A percentile compares a stretch with the other conserved stretches of the same genome.
Conservation (phyloP, 2,113 vertebrate species). For the Eurypyga helias region DNA sequence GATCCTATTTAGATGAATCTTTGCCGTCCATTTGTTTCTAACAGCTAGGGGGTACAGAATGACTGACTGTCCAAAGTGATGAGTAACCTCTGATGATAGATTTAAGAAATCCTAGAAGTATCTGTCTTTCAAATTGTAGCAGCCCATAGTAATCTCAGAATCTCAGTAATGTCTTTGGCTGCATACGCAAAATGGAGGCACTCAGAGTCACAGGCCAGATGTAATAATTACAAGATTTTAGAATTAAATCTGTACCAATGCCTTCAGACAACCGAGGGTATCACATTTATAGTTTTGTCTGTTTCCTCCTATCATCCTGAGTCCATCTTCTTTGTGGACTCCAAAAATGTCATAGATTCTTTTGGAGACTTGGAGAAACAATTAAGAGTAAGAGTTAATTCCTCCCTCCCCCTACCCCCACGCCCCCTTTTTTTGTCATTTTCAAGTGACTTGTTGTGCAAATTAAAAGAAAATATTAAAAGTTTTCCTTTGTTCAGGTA, state of each 20-base stretch:
- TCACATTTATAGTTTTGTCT: not conserved
- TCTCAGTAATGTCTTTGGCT: not conserved
- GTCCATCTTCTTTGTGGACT: not conserved
- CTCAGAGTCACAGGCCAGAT: rapidly evolving
- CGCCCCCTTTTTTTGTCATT: not conserved
- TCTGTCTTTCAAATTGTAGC: not conserved
- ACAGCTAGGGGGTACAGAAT: not conserved
- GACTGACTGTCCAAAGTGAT: not conserved
- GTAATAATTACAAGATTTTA: not conserved
- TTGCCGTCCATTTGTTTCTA: not conserved
- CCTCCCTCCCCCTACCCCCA: no score
- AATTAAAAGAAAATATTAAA: not conserved
- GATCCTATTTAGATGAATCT: not conserved
- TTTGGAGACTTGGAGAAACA: not conserved
- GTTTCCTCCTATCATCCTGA: not conserved
- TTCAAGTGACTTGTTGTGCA: not conserved
- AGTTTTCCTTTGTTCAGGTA: not conserved
- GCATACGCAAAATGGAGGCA: not conserved
- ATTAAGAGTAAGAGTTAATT: not conserved
- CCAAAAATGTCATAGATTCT: not conserved
- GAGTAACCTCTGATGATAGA: not conserved
- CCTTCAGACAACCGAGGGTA: not conserved
- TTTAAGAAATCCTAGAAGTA: not conserved
- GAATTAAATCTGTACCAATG: not conserved
- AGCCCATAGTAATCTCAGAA: not conserved